These are phyloP conservation scores for Axinella damicornis DNA, from an alignment of 37 sponge, comb jelly and placozoan genomes.

Conservation along the genomic window DNA sequence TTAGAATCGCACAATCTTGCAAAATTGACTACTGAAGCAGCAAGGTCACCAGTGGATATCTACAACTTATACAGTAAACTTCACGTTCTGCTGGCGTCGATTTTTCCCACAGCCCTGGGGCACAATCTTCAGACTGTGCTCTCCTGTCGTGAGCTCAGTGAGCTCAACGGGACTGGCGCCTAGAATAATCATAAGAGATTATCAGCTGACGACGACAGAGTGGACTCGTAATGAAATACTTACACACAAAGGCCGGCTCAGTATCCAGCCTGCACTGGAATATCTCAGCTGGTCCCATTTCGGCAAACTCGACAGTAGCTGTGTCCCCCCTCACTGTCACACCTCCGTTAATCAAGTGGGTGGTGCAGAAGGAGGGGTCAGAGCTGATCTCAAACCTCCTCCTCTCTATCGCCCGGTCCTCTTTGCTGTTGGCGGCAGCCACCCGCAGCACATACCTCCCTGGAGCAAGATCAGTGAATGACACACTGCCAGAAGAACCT, in stretches of 20 bases:
- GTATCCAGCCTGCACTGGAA: not conserved
- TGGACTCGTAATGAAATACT: not conserved
- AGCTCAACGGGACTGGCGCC: too few relatives aligned
- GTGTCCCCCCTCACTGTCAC: not conserved
- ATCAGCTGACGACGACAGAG: too few relatives aligned
- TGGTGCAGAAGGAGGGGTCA: not conserved
- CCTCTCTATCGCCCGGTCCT: conserved; percentile 1
- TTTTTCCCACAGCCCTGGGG: too few relatives aligned
- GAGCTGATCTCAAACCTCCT: conserved; percentile 1
- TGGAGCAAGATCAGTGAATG: not conserved
- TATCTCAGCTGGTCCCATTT: not conserved
- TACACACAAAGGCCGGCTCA: not conserved
- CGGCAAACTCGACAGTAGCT: conserved; percentile 17
- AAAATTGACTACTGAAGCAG: too few relatives aligned
- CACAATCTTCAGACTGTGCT: too few relatives aligned
- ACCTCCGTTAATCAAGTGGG: conserved; percentile 21
- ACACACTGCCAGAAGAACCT: conserved; percentile 4
- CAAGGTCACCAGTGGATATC: too few relatives aligned
- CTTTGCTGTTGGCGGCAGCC: not conserved
- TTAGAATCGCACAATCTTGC: too few relatives aligned
- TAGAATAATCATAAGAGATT: too few relatives aligned
- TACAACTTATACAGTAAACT: too few relatives aligned
- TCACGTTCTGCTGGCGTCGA: too few relatives aligned
- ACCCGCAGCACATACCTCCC: not conserved
- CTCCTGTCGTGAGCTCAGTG: too few relatives aligned